Conservation (phyloP, 2,888 invertebrate genomes). For the Proisotoma minuta region DNA sequence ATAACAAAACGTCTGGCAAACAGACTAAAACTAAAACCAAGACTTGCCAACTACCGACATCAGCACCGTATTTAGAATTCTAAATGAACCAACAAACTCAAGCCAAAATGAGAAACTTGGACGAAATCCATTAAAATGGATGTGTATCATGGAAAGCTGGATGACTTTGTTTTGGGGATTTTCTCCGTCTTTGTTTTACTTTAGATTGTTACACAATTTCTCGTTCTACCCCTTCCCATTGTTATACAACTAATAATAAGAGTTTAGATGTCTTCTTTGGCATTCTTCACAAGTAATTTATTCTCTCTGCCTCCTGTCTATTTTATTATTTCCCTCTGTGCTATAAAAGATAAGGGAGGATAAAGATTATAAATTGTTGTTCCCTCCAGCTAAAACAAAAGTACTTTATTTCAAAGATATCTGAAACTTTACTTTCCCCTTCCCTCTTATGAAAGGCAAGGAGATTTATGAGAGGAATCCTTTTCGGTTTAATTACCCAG, state of each 20-base stretch:
- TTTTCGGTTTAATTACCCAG: too few relatives aligned
- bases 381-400: too few relatives aligned
- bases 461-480: too few relatives aligned
- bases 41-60: conserved; percentile 38
- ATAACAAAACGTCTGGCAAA: conserved; percentile 41
- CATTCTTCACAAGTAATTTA: too few relatives aligned
- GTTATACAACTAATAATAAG: not conserved
- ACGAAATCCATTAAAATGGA: conserved; percentile 34
- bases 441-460: too few relatives aligned
- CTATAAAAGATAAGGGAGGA: too few relatives aligned
- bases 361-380: too few relatives aligned
- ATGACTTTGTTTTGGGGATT: conserved; percentile 16
- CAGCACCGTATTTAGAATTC: conserved; percentile 38
- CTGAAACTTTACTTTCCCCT: too few relatives aligned
- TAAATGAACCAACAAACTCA: conserved; percentile 33
- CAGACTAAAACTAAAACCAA: conserved; percentile 30
- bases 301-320: too few relatives aligned
- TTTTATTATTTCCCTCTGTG: too few relatives aligned
- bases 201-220: not conserved
- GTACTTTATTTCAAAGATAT: too few relatives aligned
- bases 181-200: conserved; percentile 16
- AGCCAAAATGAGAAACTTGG: conserved; percentile 31
- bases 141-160: conserved; percentile 26
- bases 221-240: not conserved
- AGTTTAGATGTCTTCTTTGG: too few relatives aligned